Evolutionary conservation across 2,113 vertebrate species (phyloP), one percentile per base, ranked within the genome.

Genomic region (Arizona elegans): DNA sequence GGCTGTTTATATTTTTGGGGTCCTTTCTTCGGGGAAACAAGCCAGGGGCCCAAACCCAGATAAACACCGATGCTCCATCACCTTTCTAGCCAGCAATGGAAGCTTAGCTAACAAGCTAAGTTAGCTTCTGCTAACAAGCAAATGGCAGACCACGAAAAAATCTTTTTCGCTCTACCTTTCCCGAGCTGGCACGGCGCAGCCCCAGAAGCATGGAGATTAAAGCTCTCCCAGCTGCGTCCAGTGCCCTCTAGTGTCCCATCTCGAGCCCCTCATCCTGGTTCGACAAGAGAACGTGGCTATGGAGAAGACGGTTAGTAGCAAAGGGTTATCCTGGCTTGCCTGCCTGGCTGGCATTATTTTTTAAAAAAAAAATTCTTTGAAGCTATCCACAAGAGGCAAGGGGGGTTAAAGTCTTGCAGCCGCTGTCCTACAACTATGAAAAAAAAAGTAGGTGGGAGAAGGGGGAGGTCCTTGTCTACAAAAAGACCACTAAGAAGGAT

Each of bases 161-260:
- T 4, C 23, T 65, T 90, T 33, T 33, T 26, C 5, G 24, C 12
- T 12, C 65, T 29, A 29, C 4, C 56, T 59, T 88, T 15, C 70
- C 12, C 0, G 10, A 33, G 29, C 58, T 38, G 50, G 52, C 65
- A 90, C n/a, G 1, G 47, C 47, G 26, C 53, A 43, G 17, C 50
- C 86, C 19, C 55, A n/a, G 50, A 59, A 55, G 23, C 3, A 1
- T 24, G 26, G 50, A 81, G 54, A 47, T 91, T 33, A 86, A 88
- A 58, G 47, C 75, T 93, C 90, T 93, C 17, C 1, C 62, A 88
- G 90, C 87, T 56, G 38, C 65, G 15, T 93, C 47, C 50, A 90
- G 55, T 29, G 91, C 92, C 53, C 88, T 93, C 90, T 87, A 91
- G 88, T 65, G 89, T 90, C 88, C 8, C 53, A 21, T 11, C 26